Conservation (phyloP, 2,113 vertebrate genomes). For the Martes martes region DNA sequence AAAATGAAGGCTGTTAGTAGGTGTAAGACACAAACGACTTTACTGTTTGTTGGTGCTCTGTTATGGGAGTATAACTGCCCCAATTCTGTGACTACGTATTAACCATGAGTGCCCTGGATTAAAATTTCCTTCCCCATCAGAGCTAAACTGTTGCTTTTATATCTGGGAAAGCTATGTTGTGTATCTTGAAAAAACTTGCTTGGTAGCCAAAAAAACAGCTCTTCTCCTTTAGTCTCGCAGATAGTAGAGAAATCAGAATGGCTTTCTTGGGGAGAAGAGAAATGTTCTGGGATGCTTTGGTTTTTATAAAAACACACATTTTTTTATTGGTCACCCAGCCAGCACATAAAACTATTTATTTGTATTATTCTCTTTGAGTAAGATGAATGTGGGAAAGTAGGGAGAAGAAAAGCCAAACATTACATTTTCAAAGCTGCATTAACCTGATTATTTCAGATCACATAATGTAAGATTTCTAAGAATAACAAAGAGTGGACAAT, state of each 20-base stretch:
- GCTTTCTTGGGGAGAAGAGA: not conserved
- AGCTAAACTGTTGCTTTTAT: not conserved
- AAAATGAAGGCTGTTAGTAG: conserved; percentile 57
- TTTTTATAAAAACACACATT: not conserved
- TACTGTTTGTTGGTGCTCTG: not conserved
- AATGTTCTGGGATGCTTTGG: not conserved
- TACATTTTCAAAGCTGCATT: conserved; percentile 18
- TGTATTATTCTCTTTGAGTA: not conserved
- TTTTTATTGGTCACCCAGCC: not conserved
- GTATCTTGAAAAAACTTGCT: not conserved
- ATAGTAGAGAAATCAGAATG: not conserved
- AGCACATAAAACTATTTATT: not conserved
- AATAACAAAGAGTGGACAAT: not conserved
- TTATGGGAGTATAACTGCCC: not conserved
- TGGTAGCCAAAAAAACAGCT: not conserved
- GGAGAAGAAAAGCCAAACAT: not conserved
- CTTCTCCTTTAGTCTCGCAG: not conserved
- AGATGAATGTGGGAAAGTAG: not conserved
- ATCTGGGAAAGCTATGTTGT: not conserved
- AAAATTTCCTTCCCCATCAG: not conserved
- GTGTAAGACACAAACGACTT: not conserved
- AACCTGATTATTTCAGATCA: conserved; percentile 24
- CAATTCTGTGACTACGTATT: not conserved
- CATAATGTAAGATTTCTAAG: not conserved
- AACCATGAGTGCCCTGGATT: not conserved